Conservation (phyloP, 2,113 vertebrate genomes). For the Fulica atra region DNA sequence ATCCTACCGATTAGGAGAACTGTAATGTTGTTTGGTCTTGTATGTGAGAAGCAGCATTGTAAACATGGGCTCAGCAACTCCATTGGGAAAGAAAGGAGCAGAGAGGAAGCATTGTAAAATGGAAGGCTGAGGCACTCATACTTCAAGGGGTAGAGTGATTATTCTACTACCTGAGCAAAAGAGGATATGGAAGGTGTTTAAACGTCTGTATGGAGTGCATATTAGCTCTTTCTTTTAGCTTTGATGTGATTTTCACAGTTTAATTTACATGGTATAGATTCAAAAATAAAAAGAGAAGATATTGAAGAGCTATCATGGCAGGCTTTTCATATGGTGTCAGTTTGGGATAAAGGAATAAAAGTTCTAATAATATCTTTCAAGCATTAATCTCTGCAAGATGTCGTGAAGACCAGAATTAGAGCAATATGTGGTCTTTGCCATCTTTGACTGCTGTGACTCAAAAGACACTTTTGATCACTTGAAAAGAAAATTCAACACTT, state of each 20-base stretch:
- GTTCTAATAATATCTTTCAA: conserved; percentile 62
- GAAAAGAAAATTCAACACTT: conserved; percentile 33
- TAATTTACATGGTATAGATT: conserved; percentile 18
- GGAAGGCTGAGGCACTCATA: neutral
- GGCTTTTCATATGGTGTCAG: conserved; percentile 41
- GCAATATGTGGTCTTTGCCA: conserved; percentile 56
- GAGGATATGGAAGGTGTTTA: neutral
- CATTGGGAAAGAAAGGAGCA: neutral
- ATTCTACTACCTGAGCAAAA: neutral
- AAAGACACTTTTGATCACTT: conserved; percentile 61
- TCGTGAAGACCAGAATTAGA: conserved; percentile 50
- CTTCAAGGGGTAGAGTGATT: neutral
- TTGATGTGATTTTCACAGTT: neutral
- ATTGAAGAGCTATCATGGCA: conserved; percentile 2
- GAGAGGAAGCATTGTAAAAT: neutral
- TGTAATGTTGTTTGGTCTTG: neutral
- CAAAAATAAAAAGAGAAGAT: neutral
- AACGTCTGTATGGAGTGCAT: neutral
- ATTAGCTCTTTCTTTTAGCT: neutral
- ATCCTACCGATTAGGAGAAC: neutral
- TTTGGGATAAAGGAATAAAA: conserved; percentile 47
- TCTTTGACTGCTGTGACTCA: conserved; percentile 43
- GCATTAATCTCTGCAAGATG: conserved; percentile 63
- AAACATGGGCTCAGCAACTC: neutral
- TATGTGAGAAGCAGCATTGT: neutral